These are phyloP conservation scores for Suricata suricatta DNA, from an alignment of 2,113 vertebrate species.

Conservation along the genomic window DNA sequence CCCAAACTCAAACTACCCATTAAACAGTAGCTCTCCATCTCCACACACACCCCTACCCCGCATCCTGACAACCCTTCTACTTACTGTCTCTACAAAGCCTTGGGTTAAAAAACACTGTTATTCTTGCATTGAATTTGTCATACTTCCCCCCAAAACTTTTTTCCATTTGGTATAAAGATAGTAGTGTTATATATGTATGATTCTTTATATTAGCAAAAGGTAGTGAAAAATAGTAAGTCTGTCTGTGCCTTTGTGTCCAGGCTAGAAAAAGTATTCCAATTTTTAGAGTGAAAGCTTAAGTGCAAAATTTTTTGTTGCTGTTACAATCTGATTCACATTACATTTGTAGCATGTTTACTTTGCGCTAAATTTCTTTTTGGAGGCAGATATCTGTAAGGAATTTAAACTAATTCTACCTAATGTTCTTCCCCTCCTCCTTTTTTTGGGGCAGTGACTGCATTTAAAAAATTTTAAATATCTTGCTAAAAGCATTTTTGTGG, in stretches of 20 bases:
- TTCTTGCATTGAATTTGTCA: not conserved
- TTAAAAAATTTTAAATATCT: constrained; percentile 36
- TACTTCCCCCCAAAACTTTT: not conserved
- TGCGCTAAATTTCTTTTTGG: not conserved
- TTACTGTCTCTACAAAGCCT: not conserved
- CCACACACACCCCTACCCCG: too few relatives aligned
- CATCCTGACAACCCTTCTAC: not conserved
- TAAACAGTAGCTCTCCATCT: not conserved
- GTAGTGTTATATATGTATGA: not conserved
- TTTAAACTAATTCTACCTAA: constrained; percentile 49
- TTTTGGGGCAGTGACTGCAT: constrained; percentile 1
- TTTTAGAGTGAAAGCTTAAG: constrained; percentile 36
- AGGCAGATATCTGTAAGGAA: constrained; percentile 15
- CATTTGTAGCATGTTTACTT: constrained; percentile 42
- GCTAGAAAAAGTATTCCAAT: not conserved
- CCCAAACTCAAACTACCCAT: not conserved
- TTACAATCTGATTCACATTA: constrained; percentile 47
- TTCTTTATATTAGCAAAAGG: not conserved
- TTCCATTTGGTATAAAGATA: constrained; percentile 8
- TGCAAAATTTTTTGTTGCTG: constrained; percentile 24
- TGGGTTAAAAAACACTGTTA: constrained; percentile 23
- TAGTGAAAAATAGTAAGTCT: not conserved
- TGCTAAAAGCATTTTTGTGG: constrained; percentile 31
- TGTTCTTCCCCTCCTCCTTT: not conserved
- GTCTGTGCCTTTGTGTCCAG: not conserved